Percentiles rank a stretch among this genome's conserved stretches.
These are phyloP conservation scores for Aphidius colemani DNA, from an alignment of 2,888 invertebrate genomes.

Conservation along the genomic window DNA sequence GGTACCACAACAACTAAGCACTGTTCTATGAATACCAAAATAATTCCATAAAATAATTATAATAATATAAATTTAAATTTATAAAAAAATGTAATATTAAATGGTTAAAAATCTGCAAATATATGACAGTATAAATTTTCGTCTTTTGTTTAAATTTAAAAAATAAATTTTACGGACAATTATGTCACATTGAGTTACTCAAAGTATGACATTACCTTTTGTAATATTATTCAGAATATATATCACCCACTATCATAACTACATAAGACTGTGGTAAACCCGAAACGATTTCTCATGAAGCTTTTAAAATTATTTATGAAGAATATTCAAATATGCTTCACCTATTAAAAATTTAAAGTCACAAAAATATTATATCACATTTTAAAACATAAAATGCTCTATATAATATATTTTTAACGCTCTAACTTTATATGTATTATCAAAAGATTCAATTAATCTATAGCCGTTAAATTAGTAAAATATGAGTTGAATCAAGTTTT, in stretches of 20 bases:
- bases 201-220: constrained; percentile 30
- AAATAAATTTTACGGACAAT: constrained; percentile 30
- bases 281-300: constrained; percentile 18
- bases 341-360: no score
- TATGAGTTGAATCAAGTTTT: no score
- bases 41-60: no score
- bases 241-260: constrained; percentile 7
- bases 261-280: constrained; percentile 14
- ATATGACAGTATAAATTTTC: not conserved
- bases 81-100: no score
- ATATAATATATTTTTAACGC: not conserved
- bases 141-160: constrained; percentile 29
- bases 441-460: no score
- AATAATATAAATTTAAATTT: no score
- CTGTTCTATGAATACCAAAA: no score
- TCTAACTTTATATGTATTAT: no score
- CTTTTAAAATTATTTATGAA: constrained; percentile 11
- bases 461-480: no score
- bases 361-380: not conserved
- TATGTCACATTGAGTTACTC: constrained; percentile 33
- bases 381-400: not conserved
- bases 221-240: not conserved
- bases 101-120: no score
- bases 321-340: no score
- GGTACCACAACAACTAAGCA: no score